A percentile compares a stretch with the other conserved stretches of the same genome.
Conservation (phyloP, 2,888 invertebrate genomes). For the Agrypnus murinus region DNA sequence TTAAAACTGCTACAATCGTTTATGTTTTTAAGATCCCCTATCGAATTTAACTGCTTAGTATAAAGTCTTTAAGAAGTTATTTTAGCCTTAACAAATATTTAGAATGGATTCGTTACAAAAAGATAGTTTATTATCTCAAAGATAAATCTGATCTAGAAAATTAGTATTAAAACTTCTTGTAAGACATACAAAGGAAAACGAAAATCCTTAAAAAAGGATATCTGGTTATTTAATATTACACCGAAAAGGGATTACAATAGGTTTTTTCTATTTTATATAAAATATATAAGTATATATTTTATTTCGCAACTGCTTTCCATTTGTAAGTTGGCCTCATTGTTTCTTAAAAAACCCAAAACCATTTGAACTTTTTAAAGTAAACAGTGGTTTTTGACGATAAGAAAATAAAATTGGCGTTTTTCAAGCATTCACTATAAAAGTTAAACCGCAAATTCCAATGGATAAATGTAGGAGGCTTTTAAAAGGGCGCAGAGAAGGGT, state of each 20-base stretch:
- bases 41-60: not conserved
- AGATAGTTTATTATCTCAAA: not conserved
- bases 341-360: no score
- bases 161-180: not conserved
- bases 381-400: not conserved
- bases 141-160: not conserved
- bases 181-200: slow-evolving; percentile 17
- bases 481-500: slow-evolving; percentile 18
- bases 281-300: no score
- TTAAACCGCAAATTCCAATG: slow-evolving; percentile 16
- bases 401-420: slow-evolving; percentile 3
- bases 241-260: slow-evolving; percentile 18
- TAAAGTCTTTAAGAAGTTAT: not conserved
- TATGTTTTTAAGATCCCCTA: not conserved
- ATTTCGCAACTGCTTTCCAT: no score
- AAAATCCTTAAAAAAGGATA: slow-evolving; percentile 27
- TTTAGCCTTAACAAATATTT: slow-evolving; percentile 8
- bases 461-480: slow-evolving; percentile 8
- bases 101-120: not conserved
- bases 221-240: not conserved
- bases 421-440: not conserved
- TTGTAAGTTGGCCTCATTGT: no score
- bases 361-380: no score
- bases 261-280: no score
- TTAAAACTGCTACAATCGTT: not conserved